These are phyloP conservation scores for Stratiolaelaps scimitus DNA, from an alignment of 1,140 invertebrate species.

Conservation along the genomic window DNA sequence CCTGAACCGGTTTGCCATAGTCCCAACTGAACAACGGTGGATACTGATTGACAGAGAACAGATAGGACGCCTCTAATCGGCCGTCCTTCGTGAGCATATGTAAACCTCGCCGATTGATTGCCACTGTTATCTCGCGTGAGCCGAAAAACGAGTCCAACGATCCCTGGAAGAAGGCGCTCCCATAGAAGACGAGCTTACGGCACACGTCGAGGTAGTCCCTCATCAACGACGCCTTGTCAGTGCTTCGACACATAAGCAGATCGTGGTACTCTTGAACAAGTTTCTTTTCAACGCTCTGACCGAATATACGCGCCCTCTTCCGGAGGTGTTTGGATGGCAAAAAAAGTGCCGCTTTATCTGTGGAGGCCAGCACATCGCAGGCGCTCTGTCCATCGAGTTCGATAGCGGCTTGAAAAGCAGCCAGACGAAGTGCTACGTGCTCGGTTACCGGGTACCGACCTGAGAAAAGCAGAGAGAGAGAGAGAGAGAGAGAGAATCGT, in stretches of 20 bases:
- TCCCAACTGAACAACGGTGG: constrained; percentile 26
- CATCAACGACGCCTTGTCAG: constrained; percentile 25
- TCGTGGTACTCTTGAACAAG: constrained; percentile 23
- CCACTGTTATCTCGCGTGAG: background rate
- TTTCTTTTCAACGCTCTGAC: constrained; percentile 21
- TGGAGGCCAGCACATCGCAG: constrained; percentile 15
- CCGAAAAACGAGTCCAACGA: constrained; percentile 16
- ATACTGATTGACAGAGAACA: constrained; percentile 17
- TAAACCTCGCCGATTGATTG: constrained; percentile 10
- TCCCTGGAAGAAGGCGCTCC: constrained; percentile 19
- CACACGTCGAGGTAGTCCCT: constrained; percentile 25
- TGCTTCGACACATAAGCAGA: constrained; percentile 17
- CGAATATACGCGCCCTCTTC: background rate
- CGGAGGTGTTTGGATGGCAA: constrained; percentile 13
- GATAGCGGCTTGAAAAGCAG: constrained; percentile 16
- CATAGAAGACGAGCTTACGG: constrained; percentile 19
- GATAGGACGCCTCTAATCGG: constrained; percentile 16
- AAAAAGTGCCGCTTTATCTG: constrained; percentile 12
- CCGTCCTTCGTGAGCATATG: constrained; percentile 21
- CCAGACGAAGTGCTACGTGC: constrained; percentile 2
- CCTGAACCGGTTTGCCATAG: constrained; percentile 20
- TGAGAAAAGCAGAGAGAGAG: background rate
- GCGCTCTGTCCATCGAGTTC: constrained; percentile 25
- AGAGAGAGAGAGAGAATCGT: background rate
- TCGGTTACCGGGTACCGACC: constrained; percentile 15